Conservation (phyloP, 2,797 vertebrate genomes). For the Peromyscus aztecus region DNA sequence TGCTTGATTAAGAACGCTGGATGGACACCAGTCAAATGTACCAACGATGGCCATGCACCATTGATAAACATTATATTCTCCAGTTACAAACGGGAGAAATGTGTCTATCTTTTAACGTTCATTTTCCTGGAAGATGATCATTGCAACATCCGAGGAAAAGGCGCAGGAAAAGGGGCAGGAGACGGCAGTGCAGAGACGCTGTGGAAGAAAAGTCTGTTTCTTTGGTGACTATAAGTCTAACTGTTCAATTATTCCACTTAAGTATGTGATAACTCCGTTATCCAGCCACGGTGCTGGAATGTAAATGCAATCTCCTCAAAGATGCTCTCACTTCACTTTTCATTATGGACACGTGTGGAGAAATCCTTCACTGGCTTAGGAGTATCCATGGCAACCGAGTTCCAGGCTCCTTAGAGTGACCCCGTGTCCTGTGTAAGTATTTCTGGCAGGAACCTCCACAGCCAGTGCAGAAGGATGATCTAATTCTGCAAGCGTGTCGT, state of each 20-base stretch:
- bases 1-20: constrained; percentile 64
- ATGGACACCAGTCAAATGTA: constrained; percentile 28
- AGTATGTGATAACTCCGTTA: not conserved
- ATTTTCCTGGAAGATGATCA: constrained; percentile 14
- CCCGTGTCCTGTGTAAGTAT: constrained; percentile 70
- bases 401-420: constrained; percentile 73
- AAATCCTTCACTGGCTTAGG: not conserved
- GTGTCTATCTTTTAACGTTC: constrained; percentile 26
- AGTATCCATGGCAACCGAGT: constrained; percentile 63
- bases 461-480: constrained; percentile 80
- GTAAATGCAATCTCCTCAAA: constrained; percentile 56
- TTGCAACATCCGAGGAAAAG: not conserved
- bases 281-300: not conserved
- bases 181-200: not conserved
- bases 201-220: constrained; percentile 32
- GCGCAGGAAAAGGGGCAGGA: not conserved
- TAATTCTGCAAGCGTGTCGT: constrained; percentile 84
- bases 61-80: constrained; percentile 68
- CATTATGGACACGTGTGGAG: not conserved
- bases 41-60: constrained; percentile 29
- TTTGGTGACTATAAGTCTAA: constrained; percentile 54
- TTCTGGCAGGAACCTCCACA: constrained; percentile 72
- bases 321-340: constrained; percentile 34
- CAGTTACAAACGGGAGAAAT: constrained; percentile 11
- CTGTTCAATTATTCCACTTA: not conserved